Evolutionary conservation across 2,113 vertebrate genomes (phyloP), one percentile per base, ranked within the genome.

Genomic region (Phoxinus phoxinus): DNA sequence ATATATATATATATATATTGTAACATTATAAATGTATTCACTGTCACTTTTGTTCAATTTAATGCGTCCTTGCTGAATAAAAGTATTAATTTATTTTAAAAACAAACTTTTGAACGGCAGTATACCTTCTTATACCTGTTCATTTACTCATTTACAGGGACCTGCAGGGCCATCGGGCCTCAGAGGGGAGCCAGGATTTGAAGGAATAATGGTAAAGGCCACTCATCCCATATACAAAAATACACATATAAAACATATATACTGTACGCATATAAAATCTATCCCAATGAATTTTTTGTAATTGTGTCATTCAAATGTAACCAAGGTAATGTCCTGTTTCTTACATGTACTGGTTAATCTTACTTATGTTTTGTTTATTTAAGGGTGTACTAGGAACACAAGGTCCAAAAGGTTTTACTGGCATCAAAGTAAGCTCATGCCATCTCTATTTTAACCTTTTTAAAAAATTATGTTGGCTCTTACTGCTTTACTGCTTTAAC

Each of bases 161-260:
- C 48, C 89, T 25, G 72, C 87, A 0, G 97, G 97, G 12, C 91
- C 78, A 0, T 12, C 88, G 0, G 97, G 97, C 15, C 32, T 84
- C 58, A 93, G 94, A 44, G 97, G 97, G 30, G 95, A 96, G 48
- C 89, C 58, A 0, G 97, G 96, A 61, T 94, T 93, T 86, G 95
- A 96, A 89, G 96, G 97, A 10, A 91, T 93, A 9, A 93, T 90
- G 95, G 97, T 97, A 89, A 95, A 95, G 91, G 74, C 37, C 30
- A 37, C 21, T 69, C 30, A 30, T 69, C 48, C 48, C 4, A 17
- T 51, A 0, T 51, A 51, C 48, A 17, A 48, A 48, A 48, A 51
- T 51, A 51, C 13, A 17, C 15, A 48, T 15, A 48, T 48, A 15
- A 48, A 48, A 15, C 12, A 15, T 48, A 48, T 15, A 48, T 48